Evolutionary conservation across 2,797 vertebrate species (phyloP), one percentile per base, ranked within the genome.

Genomic region (Pangasius larnaudii): DNA sequence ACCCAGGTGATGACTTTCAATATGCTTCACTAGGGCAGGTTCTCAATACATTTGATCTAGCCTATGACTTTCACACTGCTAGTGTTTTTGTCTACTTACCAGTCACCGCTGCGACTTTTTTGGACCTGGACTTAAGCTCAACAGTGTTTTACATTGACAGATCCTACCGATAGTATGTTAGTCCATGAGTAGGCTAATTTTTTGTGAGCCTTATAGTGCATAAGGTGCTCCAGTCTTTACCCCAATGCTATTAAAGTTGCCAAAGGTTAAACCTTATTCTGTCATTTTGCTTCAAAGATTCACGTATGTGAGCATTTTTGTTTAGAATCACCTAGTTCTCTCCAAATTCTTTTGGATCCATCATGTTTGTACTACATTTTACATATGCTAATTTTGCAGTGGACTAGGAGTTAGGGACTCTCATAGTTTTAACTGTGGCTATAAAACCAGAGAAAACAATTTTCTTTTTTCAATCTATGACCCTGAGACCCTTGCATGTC

Each of bases 11-110:
- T 91, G 88, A 91, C 92, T 94, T 94, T 92, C 92, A 92, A 91
- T 90, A 94, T 93, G 93, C 94, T 95, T 95, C 93, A 94, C 79
- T 89, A 74, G 79, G 79, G 71, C 72, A 85, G 91, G 91, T 86
- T 84, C 92, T 93, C 92, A 92, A 90, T 93, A 93, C 92, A 72
- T 36, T 77, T 69, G 81, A 91, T 84, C 87, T 89, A 84, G 91
- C 90, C 90, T 92, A n/a, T 9, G 18, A 74, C 67, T 83, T 51
- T 90, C 84, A 22, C 56, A 88, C 89, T 71, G 77, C 56, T 85
- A 81, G 49, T 87, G 81, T 46, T 56, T 89, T 78, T 87, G 77
- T 71, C 85, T 81, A 49, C 74, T 59, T 78, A 67, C 79, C 49
- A 65, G 9, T 51, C 33, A 72, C n/a, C 1, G 0, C 2, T 51